Evolutionary conservation across 1,140 invertebrate genomes (phyloP), one percentile per base, ranked within the genome.

Genomic region (Hetaerina americana): DNA sequence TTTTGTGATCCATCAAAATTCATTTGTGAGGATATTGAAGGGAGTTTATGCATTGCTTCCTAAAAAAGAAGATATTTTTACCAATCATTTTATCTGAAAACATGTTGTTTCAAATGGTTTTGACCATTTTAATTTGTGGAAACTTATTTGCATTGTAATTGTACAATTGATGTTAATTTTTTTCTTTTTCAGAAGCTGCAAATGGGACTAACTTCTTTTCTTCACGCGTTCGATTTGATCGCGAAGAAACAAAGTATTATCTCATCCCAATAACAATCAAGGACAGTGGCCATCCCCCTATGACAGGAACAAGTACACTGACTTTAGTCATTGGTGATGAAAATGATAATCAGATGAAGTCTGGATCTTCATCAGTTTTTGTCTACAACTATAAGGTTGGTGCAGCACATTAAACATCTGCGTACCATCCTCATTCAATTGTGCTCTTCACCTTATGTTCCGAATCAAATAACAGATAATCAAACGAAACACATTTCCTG

Each of bases 181-280:
- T n/a, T n/a, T n/a, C n/a, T n/a, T n/a, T n/a, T n/a, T n/a, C n/a
- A n/a, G n/a, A n/a, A n/a, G n/a, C n/a, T n/a, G n/a, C n/a, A n/a
- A n/a, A n/a, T n/a, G n/a, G n/a, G n/a, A n/a, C n/a, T n/a, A n/a
- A n/a, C n/a, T n/a, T n/a, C n/a, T n/a, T n/a, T n/a, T n/a, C n/a
- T n/a, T n/a, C n/a, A 76, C 27, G 84, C 5, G 87, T 87, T 0
- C 81, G 81, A 1, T 98, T 98, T 80, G 94, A 98, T 82, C 86
- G 97, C 0, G 97, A 98, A 80, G 82, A 90, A 70, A 86, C 89
- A 67, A 96, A 97, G 77, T 89, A 90, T 76, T 97, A 95, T 78
- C 84, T 87, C 66, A 88, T 96, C 27, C 92, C 93, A 0, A 94
- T 96, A 49, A 85, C 87, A n/a, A 95, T 96, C 67, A 90, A 87